A percentile compares a stretch with the other conserved stretches of the same genome.
phyloP scores from a whole-genome alignment of 2,888 invertebrate genomes.

The Cataglyphis altisquamis region DNA sequence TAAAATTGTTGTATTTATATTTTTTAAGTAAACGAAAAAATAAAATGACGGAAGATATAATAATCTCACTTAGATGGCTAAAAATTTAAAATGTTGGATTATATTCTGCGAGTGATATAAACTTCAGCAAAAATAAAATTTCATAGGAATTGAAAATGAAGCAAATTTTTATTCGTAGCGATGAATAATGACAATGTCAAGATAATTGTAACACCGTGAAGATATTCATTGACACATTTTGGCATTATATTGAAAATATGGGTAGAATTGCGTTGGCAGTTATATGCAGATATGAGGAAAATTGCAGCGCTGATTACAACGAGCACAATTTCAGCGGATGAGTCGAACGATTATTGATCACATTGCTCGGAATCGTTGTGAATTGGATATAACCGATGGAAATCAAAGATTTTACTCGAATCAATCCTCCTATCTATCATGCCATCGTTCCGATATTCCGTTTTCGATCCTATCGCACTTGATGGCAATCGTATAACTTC shows the following conservation, averaged over 20 bases:
- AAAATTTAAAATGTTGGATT: neutral
- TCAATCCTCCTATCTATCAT: conserved; percentile 33
- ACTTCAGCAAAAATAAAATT: neutral
- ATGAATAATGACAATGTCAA: conserved; percentile 37
- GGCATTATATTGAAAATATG: conserved; percentile 32
- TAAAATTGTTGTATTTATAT: neutral
- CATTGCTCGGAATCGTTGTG: neutral
- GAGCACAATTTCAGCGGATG: conserved; percentile 8
- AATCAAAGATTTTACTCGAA: conserved; percentile 43
- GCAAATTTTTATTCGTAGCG: conserved; percentile 21
- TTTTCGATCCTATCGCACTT: conserved; percentile 15
- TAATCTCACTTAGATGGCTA: neutral
- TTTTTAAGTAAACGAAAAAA: neutral
- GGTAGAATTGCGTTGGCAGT: conserved; percentile 11
- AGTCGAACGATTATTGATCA: conserved; percentile 29
- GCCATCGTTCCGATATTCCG: conserved; percentile 24
- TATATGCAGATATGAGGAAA: conserved; percentile 27
- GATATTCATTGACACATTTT: conserved; percentile 34
- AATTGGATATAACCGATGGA: conserved; percentile 20
- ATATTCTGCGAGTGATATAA: neutral
- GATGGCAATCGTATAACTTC: conserved; percentile 26
- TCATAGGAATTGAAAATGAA: conserved; percentile 32
- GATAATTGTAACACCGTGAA: conserved; percentile 22
- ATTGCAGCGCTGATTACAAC: conserved; percentile 13
- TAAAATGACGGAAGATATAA: neutral